These are phyloP conservation scores for Magallana ariakensis DNA, from an alignment of 1,140 invertebrate species.

Conservation along the genomic window DNA sequence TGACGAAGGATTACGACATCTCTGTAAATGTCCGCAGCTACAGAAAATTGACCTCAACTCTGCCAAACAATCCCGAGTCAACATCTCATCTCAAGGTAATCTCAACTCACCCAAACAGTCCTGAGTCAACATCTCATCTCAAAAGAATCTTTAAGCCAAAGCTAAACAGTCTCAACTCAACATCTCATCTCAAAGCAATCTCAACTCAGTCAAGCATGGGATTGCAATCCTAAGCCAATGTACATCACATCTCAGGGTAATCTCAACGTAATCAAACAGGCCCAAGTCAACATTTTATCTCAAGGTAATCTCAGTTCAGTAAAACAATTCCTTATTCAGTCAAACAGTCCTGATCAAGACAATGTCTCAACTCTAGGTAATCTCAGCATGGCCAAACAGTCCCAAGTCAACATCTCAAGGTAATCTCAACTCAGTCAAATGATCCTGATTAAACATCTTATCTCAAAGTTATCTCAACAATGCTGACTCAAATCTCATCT, in stretches of 20 bases:
- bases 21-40: conserved; percentile 59
- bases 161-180: too few species aligned
- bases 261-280: too few species aligned
- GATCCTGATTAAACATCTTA: background rate
- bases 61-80: conserved; percentile 62
- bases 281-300: background rate
- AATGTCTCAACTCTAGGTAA: too few species aligned
- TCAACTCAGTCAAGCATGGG: too few species aligned
- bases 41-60: conserved; percentile 71
- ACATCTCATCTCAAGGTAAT: conserved; percentile 66
- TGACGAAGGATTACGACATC: conserved; percentile 63
- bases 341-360: conserved; percentile 59
- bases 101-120: background rate
- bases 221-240: too few species aligned
- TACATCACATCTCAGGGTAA: too few species aligned
- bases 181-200: too few species aligned
- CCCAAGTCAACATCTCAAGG: too few species aligned
- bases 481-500: too few species aligned
- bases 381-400: too few species aligned
- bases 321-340: conserved; percentile 68
- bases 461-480: conserved; percentile 58
- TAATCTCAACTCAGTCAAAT: conserved; percentile 29
- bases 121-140: background rate
- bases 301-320: background rate
- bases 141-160: too few species aligned